These are phyloP conservation scores for Erannis defoliaria DNA, from an alignment of 2,888 invertebrate species.

Conservation along the genomic window DNA sequence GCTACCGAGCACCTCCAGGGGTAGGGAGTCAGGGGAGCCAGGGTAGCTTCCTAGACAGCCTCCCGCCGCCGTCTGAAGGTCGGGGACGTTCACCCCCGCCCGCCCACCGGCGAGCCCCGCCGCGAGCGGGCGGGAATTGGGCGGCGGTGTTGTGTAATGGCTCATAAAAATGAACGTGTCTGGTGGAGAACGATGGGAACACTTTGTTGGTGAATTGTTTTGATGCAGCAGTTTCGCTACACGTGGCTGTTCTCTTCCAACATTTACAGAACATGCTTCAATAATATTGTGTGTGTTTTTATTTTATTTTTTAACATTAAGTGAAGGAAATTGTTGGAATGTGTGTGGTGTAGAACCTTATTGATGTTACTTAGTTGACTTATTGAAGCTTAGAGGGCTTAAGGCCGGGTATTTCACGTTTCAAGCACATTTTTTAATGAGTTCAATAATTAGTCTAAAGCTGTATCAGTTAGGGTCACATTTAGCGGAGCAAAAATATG, in stretches of 20 bases:
- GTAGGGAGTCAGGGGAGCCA: slow-evolving; percentile 24
- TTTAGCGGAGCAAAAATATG: too few relatives aligned
- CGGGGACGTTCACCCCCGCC: slow-evolving; percentile 76
- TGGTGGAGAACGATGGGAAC: slow-evolving; percentile 25
- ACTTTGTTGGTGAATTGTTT: slow-evolving; percentile 19
- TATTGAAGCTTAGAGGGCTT: not conserved
- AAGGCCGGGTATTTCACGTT: too few relatives aligned
- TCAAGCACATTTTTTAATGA: too few relatives aligned
- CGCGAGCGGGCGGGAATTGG: slow-evolving; percentile 27
- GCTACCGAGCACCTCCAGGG: slow-evolving; percentile 29
- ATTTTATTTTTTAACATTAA: not conserved
- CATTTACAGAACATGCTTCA: not conserved
- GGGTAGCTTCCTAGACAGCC: slow-evolving; percentile 74
- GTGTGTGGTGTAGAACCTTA: not conserved
- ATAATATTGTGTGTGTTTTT: not conserved
- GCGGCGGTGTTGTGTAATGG: slow-evolving; percentile 34
- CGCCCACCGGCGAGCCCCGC: slow-evolving; percentile 58
- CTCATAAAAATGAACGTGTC: slow-evolving; percentile 38
- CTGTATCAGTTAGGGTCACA: too few relatives aligned
- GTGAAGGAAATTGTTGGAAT: too few relatives aligned
- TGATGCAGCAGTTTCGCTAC: slow-evolving; percentile 27
- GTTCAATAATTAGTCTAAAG: too few relatives aligned
- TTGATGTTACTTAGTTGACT: not conserved
- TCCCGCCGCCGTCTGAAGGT: slow-evolving; percentile 78
- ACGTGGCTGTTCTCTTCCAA: slow-evolving; percentile 6